Conservation (phyloP, 2,797 vertebrate genomes). For the Lacerta viridis region DNA sequence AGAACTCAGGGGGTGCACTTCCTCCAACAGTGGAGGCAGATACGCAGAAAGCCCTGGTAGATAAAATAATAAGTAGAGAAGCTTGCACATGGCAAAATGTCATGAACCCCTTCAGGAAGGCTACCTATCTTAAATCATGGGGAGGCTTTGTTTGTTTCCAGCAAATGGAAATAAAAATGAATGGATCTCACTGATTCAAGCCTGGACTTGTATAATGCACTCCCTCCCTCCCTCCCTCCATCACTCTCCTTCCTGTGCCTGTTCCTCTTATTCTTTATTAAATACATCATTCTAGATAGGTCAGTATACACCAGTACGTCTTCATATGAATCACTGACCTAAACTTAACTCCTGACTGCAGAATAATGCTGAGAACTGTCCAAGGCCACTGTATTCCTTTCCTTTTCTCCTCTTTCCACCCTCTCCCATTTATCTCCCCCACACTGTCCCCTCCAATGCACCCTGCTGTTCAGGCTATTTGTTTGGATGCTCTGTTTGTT, state of each 20-base stretch:
- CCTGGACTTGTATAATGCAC: constrained; percentile 20
- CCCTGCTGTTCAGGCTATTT: constrained; percentile 41
- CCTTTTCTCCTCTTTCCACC: constrained; percentile 7
- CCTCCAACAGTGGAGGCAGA: no score
- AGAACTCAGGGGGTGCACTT: no score
- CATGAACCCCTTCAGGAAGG: not conserved
- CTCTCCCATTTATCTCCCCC: not conserved
- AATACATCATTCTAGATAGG: constrained; percentile 44
- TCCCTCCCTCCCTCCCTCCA: not conserved
- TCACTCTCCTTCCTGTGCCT: not conserved
- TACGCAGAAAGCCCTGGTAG: not conserved
- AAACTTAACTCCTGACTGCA: constrained; percentile 42
- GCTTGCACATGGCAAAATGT: not conserved
- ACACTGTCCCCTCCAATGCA: not conserved
- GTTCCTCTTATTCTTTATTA: constrained; percentile 37
- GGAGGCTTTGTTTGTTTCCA: not conserved
- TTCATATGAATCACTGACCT: constrained; percentile 60
- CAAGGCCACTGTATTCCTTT: constrained; percentile 47
- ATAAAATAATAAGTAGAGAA: not conserved
- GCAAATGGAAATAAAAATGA: constrained; percentile 49
- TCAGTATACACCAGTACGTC: constrained; percentile 39
- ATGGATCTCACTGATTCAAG: constrained; percentile 29
- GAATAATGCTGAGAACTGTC: constrained; percentile 63
- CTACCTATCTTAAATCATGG: not conserved
- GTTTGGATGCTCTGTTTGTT: constrained; percentile 53